These are phyloP conservation scores for Phylloscopus trochilus DNA, from an alignment of 2,113 vertebrate species.

Conservation along the genomic window DNA sequence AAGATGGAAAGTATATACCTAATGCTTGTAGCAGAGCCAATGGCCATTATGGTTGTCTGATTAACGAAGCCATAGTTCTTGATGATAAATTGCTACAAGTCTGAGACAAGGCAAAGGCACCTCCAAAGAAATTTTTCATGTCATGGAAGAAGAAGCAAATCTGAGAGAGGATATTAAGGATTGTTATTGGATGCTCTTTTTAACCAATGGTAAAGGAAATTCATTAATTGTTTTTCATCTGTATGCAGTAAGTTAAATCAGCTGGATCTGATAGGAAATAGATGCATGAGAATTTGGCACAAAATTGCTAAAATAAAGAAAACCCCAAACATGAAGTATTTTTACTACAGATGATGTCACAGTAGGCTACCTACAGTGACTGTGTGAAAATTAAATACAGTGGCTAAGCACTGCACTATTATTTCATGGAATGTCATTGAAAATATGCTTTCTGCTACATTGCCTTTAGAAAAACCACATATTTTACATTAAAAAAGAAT, in stretches of 20 bases:
- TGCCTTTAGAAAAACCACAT: neutral
- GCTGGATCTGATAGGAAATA: constrained; percentile 30
- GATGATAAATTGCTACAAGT: constrained; percentile 59
- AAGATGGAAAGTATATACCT: constrained; percentile 2
- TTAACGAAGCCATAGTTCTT: constrained; percentile 52
- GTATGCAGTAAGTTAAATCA: neutral
- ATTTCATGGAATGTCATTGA: neutral
- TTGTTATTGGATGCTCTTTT: constrained; percentile 58
- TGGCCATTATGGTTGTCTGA: constrained; percentile 43
- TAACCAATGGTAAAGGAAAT: constrained; percentile 58
- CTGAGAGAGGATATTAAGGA: constrained; percentile 28
- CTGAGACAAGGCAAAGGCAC: constrained; percentile 36
- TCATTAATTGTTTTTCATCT: constrained; percentile 54
- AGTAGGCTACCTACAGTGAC: neutral
- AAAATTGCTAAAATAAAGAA: neutral
- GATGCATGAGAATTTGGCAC: neutral
- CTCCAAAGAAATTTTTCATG: constrained; percentile 70
- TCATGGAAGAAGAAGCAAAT: constrained; percentile 61
- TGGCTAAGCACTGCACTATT: neutral
- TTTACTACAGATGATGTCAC: neutral
- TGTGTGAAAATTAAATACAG: neutral
- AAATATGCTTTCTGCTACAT: neutral
- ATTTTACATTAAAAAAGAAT: neutral
- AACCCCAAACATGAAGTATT: neutral
- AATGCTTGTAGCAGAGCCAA: constrained; percentile 51